Base-by-base conservation (phyloP, 1,140 invertebrate genomes). In the Leptinotarsa undecemlineata region DNA sequence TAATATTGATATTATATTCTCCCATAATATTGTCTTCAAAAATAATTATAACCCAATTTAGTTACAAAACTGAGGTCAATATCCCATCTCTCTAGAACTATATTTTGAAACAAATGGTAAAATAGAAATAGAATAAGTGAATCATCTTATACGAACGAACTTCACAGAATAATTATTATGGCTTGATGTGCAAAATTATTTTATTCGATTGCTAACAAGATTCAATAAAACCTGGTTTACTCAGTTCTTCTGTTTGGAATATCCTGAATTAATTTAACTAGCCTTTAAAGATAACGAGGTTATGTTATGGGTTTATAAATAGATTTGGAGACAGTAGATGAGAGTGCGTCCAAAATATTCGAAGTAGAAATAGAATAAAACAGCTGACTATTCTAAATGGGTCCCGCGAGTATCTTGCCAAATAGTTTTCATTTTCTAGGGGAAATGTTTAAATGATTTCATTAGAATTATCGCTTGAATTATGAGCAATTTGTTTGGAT, bases 391-490 rank as follows among this genome's bases (percentile, higher is more conserved):
- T 20, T 64, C 63, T 64, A 64, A 64, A 64, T 33, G 63, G 20
- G 63, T 64, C 63, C 26, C 26, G 20, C 20, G 63, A n/a, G 26
- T 64, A 14, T 21, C 4, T 11, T 8, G 20, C 63, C 20, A 33
- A 64, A 64, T 33, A 64, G 63, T 33, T 64, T 64, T 64, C 21
- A 64, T 64, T 64, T 64, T 64, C 63, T 15, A 57, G 51, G n/a
- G 51, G n/a, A 57, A 57, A 57, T 57, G 51, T 57, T 57, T 0
- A 15, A 57, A 57, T 57, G n/a, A 57, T 57, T 57, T 15, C n/a
- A 57, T 57, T 15, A 8, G 51, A 57, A 57, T 17, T 57, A 57
- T 57, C n/a, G 51, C 51, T 57, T 57, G 51, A 19, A 57, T 57
- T 57, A 57, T 57, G n/a, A 57, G 51, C 51, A 57, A 57, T 57